These are phyloP conservation scores for Ganaspis sp. DNA, from an alignment of 1,140 invertebrate genomes.

Conservation along the genomic window DNA sequence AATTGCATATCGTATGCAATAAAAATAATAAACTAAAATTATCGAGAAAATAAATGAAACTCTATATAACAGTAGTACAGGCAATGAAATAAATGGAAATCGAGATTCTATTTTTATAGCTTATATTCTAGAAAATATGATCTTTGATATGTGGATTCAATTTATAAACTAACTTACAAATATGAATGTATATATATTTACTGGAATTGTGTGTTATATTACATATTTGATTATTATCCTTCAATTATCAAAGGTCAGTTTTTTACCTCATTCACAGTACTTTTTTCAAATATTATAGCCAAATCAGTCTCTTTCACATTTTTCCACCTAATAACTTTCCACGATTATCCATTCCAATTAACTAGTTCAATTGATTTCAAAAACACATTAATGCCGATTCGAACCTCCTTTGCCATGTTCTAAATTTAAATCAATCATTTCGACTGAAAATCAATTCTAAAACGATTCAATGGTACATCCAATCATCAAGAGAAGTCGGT, in stretches of 20 bases:
- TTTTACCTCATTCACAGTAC: neutral
- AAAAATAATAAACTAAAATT: neutral
- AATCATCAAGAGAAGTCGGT: constrained; percentile 21
- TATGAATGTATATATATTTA: constrained; percentile 60
- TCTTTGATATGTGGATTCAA: constrained; percentile 68
- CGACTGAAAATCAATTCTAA: constrained; percentile 35
- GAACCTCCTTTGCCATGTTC: neutral
- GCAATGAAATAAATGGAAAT: constrained; percentile 37
- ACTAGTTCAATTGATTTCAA: constrained; percentile 31
- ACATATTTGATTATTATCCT: constrained; percentile 42
- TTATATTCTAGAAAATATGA: constrained; percentile 66
- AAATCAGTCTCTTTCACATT: no score
- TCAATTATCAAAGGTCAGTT: neutral
- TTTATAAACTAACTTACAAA: constrained; percentile 67
- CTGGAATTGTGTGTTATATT: constrained; percentile 33
- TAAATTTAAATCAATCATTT: constrained; percentile 7
- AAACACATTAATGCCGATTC: neutral
- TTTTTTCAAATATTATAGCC: neutral
- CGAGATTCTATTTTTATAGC: constrained; percentile 60
- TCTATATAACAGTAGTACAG: neutral
- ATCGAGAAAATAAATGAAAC: constrained; percentile 19
- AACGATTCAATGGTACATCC: neutral
- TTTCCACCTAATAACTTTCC: constrained; percentile 9
- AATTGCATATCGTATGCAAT: constrained; percentile 33
- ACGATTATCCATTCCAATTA: no score